Evolutionary conservation across 2,797 vertebrate species (phyloP).

Genomic region (Gadopsis marmoratus): DNA sequence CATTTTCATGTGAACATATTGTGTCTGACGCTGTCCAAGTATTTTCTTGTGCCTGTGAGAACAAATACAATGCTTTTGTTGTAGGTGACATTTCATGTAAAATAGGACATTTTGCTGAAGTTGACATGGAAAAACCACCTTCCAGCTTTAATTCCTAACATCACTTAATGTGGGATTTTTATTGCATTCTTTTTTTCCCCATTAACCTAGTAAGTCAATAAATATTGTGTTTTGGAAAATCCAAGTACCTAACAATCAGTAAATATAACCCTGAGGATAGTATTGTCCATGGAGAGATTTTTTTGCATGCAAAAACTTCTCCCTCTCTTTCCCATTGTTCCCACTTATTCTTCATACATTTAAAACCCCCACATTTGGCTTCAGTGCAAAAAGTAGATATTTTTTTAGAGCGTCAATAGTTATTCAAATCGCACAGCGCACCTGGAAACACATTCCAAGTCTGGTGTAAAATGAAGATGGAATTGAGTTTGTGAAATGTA

Average conservation of each 20-base stretch:
- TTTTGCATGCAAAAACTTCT: slow-evolving; percentile 45
- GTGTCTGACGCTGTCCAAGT: neutral
- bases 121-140: neutral
- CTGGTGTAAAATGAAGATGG: slow-evolving; percentile 70
- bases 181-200: neutral
- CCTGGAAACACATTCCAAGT: slow-evolving; percentile 62
- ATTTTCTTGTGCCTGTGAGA: neutral
- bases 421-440: slow-evolving; percentile 65
- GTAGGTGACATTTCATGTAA: neutral
- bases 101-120: neutral
- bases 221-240: slow-evolving; percentile 14
- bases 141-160: neutral
- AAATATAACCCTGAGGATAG: neutral
- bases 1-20: neutral
- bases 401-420: slow-evolving; percentile 69
- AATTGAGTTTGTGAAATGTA: slow-evolving; percentile 73
- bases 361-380: slow-evolving; percentile 59
- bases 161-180: neutral
- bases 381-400: slow-evolving; percentile 52
- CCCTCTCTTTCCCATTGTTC: slow-evolving; percentile 38
- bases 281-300: slow-evolving; percentile 15
- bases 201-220: neutral
- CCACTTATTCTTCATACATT: slow-evolving; percentile 58
- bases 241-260: neutral
- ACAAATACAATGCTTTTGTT: slow-evolving; percentile 13